Base-by-base conservation (phyloP, 2,113 vertebrate species). In the Sapajus apella region DNA sequence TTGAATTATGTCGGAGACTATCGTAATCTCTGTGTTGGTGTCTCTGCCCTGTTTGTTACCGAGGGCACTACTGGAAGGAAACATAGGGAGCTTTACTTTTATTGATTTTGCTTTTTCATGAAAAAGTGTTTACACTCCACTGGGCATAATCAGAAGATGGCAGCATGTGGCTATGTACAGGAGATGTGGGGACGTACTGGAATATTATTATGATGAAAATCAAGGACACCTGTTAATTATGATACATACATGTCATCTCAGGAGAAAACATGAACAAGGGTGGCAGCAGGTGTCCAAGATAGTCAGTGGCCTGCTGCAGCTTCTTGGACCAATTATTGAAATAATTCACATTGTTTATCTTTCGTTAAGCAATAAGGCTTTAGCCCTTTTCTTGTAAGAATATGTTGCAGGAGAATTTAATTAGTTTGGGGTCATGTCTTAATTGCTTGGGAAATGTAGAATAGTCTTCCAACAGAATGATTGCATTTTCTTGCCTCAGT, bases 151-250 rank as follows among this genome's bases (percentile, higher is more conserved):
- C 91, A 82, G 94, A 91, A 97, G 72, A 80, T 95, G 96, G 96
- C 90, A 90, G 75, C 97, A 80, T 13, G 40, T 90, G 45, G 64
- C 92, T 92, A 56, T 75, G 88, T 86, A 66, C 5, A 30, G 23
- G 61, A 17, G 13, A 4, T 4, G 50, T 35, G 77, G 56, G 52
- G 23, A 58, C 13, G 6, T 68, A 2, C 30, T 52, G 66, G 35
- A 68, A 93, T 90, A 70, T 79, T 96, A 70, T 97, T 96, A 88
- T 96, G 97, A 82, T 37, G 93, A 75, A 96, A 95, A 95, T 95
- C 97, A 95, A 77, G 91, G 94, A 76, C 79, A 95, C 97, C 47
- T 96, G 91, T 90, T 97, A 87, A 61, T 97, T 86, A 94, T 52
- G 43, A 87, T 16, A n/a, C 83, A 23, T 90, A 66, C 79, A 23